phyloP scores from a whole-genome alignment of 2,797 vertebrate species.

The Valencia hispanica region DNA sequence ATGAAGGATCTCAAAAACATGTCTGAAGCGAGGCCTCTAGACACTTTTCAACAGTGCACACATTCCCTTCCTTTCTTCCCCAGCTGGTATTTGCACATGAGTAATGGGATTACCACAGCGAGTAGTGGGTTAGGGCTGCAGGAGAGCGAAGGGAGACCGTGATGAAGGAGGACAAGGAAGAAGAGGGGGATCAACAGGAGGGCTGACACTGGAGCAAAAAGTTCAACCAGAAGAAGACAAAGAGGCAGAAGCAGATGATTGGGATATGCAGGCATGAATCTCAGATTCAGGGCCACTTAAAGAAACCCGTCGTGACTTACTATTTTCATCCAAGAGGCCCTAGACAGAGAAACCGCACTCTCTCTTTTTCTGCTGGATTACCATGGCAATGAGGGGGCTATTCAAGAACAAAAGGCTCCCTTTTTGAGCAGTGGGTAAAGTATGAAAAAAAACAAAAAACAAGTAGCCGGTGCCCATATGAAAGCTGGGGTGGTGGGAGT shows the following conservation, averaged over 20 bases:
- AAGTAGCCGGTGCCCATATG: slow-evolving; percentile 64
- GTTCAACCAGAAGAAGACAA: slow-evolving; percentile 40
- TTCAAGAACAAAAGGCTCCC: slow-evolving; percentile 76
- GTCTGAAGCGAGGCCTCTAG: slow-evolving; percentile 52
- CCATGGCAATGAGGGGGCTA: slow-evolving; percentile 80
- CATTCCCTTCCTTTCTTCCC: slow-evolving; percentile 58
- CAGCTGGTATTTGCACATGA: slow-evolving; percentile 84
- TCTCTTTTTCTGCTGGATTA: slow-evolving; percentile 72
- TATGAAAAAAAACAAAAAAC: slow-evolving; percentile 60
- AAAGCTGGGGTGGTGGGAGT: slow-evolving; percentile 68
- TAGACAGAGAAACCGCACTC: slow-evolving; percentile 69
- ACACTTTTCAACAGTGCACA: slow-evolving; percentile 72
- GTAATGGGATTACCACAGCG: slow-evolving; percentile 85
- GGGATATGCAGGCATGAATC: slow-evolving; percentile 20
- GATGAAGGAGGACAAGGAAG: slow-evolving; percentile 67
- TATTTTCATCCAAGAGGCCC: slow-evolving; percentile 71
- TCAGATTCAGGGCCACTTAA: slow-evolving; percentile 60
- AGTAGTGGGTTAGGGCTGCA: slow-evolving; percentile 68
- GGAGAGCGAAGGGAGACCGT: slow-evolving; percentile 46
- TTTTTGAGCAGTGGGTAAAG: slow-evolving; percentile 69
- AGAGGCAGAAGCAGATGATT: slow-evolving; percentile 6
- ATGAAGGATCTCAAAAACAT: background rate
- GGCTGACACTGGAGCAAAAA: slow-evolving; percentile 24
- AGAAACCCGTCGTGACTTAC: slow-evolving; percentile 62
- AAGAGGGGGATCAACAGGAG: slow-evolving; percentile 56